These are phyloP conservation scores for Forpus xanthops DNA, from an alignment of 2,797 vertebrate genomes.

Conservation along the genomic window DNA sequence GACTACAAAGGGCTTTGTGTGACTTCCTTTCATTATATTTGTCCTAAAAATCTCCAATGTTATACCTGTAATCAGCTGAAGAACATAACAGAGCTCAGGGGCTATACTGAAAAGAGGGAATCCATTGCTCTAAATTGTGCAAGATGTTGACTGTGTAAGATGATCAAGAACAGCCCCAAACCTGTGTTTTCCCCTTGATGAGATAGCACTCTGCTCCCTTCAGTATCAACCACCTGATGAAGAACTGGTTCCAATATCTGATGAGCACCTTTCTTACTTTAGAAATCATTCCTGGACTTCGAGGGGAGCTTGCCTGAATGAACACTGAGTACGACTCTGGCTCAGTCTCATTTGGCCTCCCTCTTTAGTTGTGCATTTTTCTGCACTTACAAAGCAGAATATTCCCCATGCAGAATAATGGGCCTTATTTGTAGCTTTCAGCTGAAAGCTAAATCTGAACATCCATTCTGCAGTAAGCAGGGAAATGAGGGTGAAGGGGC, in stretches of 20 bases:
- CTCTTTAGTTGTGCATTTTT: background rate
- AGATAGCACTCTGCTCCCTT: background rate
- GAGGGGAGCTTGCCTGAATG: background rate
- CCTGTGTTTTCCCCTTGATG: background rate
- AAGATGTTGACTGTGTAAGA: background rate
- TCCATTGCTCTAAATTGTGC: background rate
- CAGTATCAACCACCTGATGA: background rate
- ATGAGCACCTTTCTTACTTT: background rate
- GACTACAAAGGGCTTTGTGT: background rate
- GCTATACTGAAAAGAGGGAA: background rate
- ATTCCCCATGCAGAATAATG: background rate
- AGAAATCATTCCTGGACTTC: background rate
- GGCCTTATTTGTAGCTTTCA: background rate
- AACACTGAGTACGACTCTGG: background rate
- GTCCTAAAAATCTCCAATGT: background rate
- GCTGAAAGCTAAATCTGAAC: slow-evolving; percentile 42
- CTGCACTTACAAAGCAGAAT: slow-evolving; percentile 31
- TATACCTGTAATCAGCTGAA: background rate
- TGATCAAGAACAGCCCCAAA: background rate
- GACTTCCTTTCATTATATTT: background rate
- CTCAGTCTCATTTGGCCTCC: background rate
- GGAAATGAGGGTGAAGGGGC: slow-evolving; percentile 44
- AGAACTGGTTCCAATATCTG: background rate
- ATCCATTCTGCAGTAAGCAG: background rate
- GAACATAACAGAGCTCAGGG: background rate